A percentile compares a stretch with the other conserved stretches of the same genome.
Evolutionary conservation across 2,888 invertebrate species (phyloP).

Genomic region (Onthophagus sagittarius): DNA sequence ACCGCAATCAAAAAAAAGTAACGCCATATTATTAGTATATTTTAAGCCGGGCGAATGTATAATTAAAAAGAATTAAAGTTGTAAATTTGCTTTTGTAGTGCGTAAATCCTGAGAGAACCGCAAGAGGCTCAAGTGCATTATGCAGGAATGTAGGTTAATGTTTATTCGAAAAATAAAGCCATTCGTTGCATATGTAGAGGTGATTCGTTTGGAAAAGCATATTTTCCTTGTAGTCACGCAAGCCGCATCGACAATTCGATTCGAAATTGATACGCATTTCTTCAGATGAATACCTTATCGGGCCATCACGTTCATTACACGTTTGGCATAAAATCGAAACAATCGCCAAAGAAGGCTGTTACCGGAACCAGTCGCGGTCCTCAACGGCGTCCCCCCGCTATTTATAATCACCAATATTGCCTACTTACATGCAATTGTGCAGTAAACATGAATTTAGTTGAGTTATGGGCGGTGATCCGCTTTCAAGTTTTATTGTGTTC

Average conservation of each 20-base stretch:
- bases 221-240: background rate
- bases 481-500: conserved; percentile 38
- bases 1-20: background rate
- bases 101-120: background rate
- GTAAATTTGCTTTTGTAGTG: background rate
- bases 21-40: background rate
- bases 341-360: background rate
- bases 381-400: conserved; percentile 26
- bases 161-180: background rate
- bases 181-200: conserved; percentile 6
- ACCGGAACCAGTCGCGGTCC: background rate
- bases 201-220: background rate
- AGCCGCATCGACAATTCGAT: background rate
- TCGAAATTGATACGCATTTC: conserved; percentile 6
- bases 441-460: conserved; percentile 41
- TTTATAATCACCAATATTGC: conserved; percentile 37
- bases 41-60: background rate
- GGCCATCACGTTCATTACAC: background rate
- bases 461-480: conserved; percentile 38
- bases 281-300: background rate
- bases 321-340: conserved; percentile 10
- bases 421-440: conserved; percentile 42
- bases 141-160: background rate
- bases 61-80: background rate
- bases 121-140: background rate